phyloP scores from a whole-genome alignment of 2,888 invertebrate genomes.

The Megastigmus dorsalis region DNA sequence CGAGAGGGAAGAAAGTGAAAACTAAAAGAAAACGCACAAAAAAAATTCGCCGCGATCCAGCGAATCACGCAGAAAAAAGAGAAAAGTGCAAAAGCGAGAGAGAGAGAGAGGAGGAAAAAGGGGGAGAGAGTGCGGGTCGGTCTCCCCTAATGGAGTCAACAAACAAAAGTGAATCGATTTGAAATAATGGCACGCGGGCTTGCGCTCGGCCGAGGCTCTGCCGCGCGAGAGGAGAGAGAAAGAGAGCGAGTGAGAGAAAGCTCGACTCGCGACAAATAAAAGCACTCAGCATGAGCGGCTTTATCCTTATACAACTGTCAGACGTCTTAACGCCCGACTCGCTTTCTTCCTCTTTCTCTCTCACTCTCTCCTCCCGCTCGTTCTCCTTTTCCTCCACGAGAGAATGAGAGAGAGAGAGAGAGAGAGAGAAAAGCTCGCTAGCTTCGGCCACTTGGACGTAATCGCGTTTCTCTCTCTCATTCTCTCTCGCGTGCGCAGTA shows the following conservation, averaged over 20 bases:
- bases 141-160: constrained; percentile 70
- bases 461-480: constrained; percentile 27
- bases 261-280: constrained; percentile 69
- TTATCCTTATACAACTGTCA: constrained; percentile 72
- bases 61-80: no score
- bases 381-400: no score
- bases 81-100: background rate
- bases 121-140: constrained; percentile 22
- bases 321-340: constrained; percentile 66
- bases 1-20: background rate
- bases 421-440: constrained; percentile 20
- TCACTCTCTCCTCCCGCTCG: constrained; percentile 56
- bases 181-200: constrained; percentile 70
- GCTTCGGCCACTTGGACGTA: constrained; percentile 37
- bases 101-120: background rate
- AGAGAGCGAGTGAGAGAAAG: constrained; percentile 45
- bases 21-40: background rate
- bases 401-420: background rate
- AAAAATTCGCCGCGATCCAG: no score
- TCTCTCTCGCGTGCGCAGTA: background rate
- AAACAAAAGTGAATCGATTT: constrained; percentile 72
- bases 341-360: constrained; percentile 47
- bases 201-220: constrained; percentile 53
- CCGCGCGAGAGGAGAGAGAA: no score
- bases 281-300: constrained; percentile 72